phyloP scores from a whole-genome alignment of 2,797 vertebrate species.

The Margarornis squamiger region DNA sequence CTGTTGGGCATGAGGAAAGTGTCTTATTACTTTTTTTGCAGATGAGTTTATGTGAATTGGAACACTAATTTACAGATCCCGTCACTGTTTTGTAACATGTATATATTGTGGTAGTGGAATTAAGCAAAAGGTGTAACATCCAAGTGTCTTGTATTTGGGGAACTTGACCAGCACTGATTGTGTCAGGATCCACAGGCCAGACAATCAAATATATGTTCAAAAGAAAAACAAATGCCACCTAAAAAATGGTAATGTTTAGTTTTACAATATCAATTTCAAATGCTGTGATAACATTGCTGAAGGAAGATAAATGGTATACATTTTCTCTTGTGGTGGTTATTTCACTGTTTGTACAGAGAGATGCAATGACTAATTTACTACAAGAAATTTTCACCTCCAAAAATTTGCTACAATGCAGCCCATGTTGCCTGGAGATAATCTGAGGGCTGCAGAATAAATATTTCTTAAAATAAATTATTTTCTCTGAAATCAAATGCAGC shows the following conservation, averaged over 20 bases:
- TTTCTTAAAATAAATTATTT: background rate
- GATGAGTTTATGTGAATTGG: background rate
- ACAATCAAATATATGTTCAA: background rate
- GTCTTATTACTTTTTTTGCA: background rate
- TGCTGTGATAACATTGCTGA: background rate
- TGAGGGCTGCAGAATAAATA: background rate
- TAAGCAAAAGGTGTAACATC: background rate
- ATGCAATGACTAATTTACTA: background rate
- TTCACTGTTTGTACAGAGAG: background rate
- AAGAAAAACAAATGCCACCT: background rate
- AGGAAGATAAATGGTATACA: fast-evolving
- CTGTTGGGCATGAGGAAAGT: background rate
- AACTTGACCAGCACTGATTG: background rate
- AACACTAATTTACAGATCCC: background rate
- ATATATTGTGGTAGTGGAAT: background rate
- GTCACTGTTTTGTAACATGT: background rate
- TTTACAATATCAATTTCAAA: background rate
- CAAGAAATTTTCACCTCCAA: background rate
- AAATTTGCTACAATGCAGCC: background rate
- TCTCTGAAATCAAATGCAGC: background rate
- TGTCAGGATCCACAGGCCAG: background rate
- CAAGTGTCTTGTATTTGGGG: background rate
- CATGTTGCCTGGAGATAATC: background rate
- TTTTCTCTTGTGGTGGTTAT: background rate
- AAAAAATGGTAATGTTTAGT: background rate